Evolutionary conservation across 2,113 vertebrate genomes (phyloP), one percentile per base, ranked within the genome.

Genomic region (Labrus mixtus): DNA sequence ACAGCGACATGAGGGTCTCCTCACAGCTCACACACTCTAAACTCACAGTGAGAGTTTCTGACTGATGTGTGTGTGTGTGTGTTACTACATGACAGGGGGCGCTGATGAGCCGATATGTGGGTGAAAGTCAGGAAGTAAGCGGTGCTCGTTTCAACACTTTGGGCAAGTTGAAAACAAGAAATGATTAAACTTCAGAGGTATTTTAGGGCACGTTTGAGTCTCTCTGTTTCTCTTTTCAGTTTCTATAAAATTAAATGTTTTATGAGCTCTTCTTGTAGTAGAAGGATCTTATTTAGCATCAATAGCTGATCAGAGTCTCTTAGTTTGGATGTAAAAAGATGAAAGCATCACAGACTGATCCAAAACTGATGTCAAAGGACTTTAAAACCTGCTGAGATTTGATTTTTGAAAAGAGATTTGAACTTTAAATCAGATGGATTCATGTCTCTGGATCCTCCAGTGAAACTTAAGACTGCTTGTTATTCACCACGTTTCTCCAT

Each of bases 11-110:
- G 43, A 53, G 75, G 39, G 46, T 36, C 39, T 53, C 20, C 36
- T 68, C 56, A 67, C 73, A 55, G 73, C 77, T 84, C 67, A 46
- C 46, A 48, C 6, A 48, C 46, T 48, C 17, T 48, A 5, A 48
- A 17, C 45, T 48, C 15, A 48, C 46, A 50, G 48, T 8, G 36
- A 36, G 5, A 10, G 3, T 16, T 9, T 17, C 55, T 10, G 25
- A 33, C 36, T 12, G 60, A 65, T 22, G 12, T 7, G 39, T 43
- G 10, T 53, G 10, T 53, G 33, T 23, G 51, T 19, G 16, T 13
- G 17, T 43, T 50, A 0, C 8, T 8, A 17, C 3, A 3, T 17
- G 15, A 15, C 3, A 48, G 46, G 46, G 13, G 15, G 16, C 6
- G 29, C 29, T 7, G 17, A 48, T 48, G 17, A 19, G 7, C 45